Evolutionary conservation across 2,888 invertebrate genomes (phyloP).

Genomic region (Anoplius nigerrimus): DNA sequence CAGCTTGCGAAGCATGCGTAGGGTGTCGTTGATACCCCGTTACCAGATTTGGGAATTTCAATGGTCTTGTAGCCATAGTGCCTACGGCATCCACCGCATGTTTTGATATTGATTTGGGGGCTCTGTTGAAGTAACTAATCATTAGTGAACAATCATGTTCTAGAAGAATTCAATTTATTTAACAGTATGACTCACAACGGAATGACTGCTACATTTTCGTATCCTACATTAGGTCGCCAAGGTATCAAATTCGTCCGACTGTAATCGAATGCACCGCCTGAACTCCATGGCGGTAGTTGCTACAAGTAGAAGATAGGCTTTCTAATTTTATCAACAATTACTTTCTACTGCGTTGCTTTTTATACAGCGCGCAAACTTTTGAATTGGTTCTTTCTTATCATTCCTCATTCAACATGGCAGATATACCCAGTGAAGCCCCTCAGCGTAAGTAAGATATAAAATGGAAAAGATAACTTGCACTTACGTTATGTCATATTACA

Average conservation of each 20-base stretch:
- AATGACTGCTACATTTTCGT: constrained; percentile 86
- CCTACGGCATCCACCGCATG: constrained; percentile 84
- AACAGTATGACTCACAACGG: constrained; percentile 81
- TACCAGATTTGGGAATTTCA: constrained; percentile 88
- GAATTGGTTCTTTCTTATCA: too few species aligned
- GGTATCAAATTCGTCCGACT: constrained; percentile 86
- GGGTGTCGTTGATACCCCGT: constrained; percentile 90
- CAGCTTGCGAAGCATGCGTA: constrained; percentile 87
- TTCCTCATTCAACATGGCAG: constrained; percentile 63
- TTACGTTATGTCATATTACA: too few species aligned
- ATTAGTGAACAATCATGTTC: background rate
- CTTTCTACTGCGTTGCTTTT: too few species aligned
- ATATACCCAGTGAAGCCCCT: constrained; percentile 74
- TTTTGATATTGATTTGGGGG: constrained; percentile 84
- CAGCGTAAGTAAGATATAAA: constrained; percentile 68
- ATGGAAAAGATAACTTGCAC: constrained; percentile 6
- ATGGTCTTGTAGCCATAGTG: constrained; percentile 85
- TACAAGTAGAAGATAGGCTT: constrained; percentile 58
- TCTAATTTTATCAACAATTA: constrained; percentile 1
- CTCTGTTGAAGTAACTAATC: constrained; percentile 71
- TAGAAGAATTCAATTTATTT: background rate
- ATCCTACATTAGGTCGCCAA: constrained; percentile 87
- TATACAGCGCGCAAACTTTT: background rate
- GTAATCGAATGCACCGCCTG: constrained; percentile 78
- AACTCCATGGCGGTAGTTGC: constrained; percentile 89